These are phyloP conservation scores for Oreohelix idahoensis DNA, from an alignment of 1,140 invertebrate genomes.

Conservation along the genomic window DNA sequence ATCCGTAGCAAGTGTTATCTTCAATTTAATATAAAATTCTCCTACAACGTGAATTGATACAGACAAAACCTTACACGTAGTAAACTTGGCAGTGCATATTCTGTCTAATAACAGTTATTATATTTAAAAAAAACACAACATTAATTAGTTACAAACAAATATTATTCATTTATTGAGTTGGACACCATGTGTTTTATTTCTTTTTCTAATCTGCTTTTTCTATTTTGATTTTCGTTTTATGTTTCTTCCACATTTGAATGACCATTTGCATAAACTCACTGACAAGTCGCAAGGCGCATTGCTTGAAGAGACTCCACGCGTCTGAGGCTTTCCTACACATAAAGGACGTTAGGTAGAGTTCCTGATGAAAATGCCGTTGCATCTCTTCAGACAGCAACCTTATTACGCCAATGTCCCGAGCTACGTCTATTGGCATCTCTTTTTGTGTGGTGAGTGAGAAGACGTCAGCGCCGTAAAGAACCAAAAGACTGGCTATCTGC, in stretches of 20 bases:
- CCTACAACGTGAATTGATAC: too few relatives aligned
- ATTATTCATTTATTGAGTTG: too few relatives aligned
- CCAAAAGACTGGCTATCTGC: slow-evolving; percentile 80
- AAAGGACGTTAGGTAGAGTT: slow-evolving; percentile 50
- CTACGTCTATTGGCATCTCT: slow-evolving; percentile 62
- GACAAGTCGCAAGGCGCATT: slow-evolving; percentile 21
- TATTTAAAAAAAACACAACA: too few relatives aligned
- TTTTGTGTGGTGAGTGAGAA: slow-evolving; percentile 55
- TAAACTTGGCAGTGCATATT: too few relatives aligned
- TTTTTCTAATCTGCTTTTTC: too few relatives aligned
- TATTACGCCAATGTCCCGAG: slow-evolving; percentile 57
- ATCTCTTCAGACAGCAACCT: slow-evolving; percentile 59
- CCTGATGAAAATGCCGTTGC: slow-evolving; percentile 52
- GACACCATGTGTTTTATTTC: too few relatives aligned
- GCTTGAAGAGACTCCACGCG: slow-evolving; percentile 27
- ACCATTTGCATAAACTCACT: slow-evolving; percentile 3
- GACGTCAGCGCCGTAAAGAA: slow-evolving; percentile 62
- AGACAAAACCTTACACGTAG: too few relatives aligned
- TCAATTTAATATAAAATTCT: too few relatives aligned
- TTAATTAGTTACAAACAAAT: too few relatives aligned
- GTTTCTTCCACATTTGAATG: slow-evolving; percentile 19
- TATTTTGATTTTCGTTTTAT: slow-evolving; percentile 15
- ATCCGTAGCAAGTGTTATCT: too few relatives aligned
- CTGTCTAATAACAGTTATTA: too few relatives aligned
- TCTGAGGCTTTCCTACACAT: slow-evolving; percentile 29